Evolutionary conservation across 92 coral and sea anemone species (phyloP), one percentile per base, ranked within the genome.

Genomic region (Parazoanthus atlanticus): DNA sequence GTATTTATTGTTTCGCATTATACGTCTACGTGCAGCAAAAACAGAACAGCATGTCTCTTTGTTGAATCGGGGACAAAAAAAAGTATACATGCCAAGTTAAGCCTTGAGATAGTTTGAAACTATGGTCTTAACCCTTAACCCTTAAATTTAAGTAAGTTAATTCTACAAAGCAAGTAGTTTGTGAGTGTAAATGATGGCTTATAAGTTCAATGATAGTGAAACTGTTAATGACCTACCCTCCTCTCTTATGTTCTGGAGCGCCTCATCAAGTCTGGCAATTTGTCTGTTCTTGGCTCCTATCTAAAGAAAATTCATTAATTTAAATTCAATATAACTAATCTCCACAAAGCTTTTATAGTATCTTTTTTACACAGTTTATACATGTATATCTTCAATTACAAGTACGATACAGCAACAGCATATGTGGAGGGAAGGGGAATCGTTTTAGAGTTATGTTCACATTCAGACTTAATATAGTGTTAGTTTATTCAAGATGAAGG

Each of bases 181-280:
- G 36, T 2, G 5, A 5, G 76, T 71, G 17, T 3, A 32, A 3
- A 28, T 0, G 3, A 72, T 33, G 0, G 0, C 76, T 71, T 71
- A 11, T 26, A 71, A 29, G 19, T 52, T 52, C 10, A 52, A 52
- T 16, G 19, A 30, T n/a, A 5, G 23, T 1, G 32, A 72, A 8
- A 31, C 77, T 31, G 6, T 29, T 7, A 61, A 21, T 19, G 16
- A 3, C 69, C 15, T 46, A 78, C 82, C 82, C 40, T 78, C 82
- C 36, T 26, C 66, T 21, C 82, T 11, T 8, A 78, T 78, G 32
- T 46, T 52, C 19, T 78, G 82, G 9, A 78, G 65, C 31, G 65
- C 82, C 19, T 78, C 82, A 11, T 43, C 65, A 49, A 78, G 82
- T 52, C 65, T 78, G 82, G 21, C 65, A 28, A 78, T 8, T 25